Conservation (phyloP, 1,140 invertebrate genomes). For the Lasioglossum albipes region DNA sequence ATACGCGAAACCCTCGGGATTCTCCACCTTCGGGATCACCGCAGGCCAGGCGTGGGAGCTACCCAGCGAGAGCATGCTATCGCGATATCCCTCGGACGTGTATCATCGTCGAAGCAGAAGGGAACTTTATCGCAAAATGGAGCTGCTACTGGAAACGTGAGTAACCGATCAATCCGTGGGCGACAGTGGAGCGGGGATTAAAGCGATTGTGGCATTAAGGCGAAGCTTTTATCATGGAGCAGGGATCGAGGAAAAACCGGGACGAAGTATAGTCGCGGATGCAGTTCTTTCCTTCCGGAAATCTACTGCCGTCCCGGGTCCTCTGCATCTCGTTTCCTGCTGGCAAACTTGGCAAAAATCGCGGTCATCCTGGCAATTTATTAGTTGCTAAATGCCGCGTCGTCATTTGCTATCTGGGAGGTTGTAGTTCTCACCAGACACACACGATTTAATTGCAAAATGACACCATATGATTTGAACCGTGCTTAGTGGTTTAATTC, state of each 20-base stretch:
- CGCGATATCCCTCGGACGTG: constrained; percentile 71
- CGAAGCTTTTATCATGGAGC: no score
- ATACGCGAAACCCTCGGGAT: constrained; percentile 80
- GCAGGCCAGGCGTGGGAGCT: constrained; percentile 88
- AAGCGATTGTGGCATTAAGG: not conserved
- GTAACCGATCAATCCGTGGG: constrained; percentile 47
- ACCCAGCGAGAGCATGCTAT: constrained; percentile 79
- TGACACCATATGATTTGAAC: no score
- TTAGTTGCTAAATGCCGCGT: no score
- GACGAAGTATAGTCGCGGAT: not conserved
- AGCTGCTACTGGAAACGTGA: constrained; percentile 77
- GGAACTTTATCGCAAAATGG: constrained; percentile 77
- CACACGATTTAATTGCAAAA: no score
- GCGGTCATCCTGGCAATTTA: no score
- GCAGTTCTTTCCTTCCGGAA: not conserved
- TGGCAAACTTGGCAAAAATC: not conserved
- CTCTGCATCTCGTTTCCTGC: not conserved
- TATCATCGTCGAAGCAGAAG: constrained; percentile 79
- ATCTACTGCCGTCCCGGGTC: no score
- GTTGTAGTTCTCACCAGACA: no score
- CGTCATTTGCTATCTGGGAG: no score
- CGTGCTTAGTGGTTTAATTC: no score
- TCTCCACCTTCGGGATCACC: constrained; percentile 85
- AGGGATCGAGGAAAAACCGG: not conserved
- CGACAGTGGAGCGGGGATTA: not conserved